Evolutionary conservation across 1,140 invertebrate genomes (phyloP), one percentile per base, ranked within the genome.

Genomic region (Oscheius sp.): DNA sequence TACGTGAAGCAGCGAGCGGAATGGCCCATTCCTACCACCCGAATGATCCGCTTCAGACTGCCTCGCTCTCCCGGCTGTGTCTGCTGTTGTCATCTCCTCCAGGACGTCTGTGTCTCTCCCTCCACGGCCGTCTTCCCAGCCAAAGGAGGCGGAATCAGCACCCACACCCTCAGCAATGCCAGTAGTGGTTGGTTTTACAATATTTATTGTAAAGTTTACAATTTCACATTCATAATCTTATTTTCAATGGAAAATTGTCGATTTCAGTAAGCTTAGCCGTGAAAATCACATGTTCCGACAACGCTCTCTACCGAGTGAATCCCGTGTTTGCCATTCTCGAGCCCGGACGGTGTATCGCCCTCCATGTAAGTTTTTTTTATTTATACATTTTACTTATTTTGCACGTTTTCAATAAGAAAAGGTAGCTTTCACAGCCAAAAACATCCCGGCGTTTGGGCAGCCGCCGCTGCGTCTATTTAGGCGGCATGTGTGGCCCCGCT

Each of bases 231-330:
- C 15, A 15, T 45, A 45, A 45, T 18, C 18, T 0, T 26, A 29
- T 36, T 63, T 34, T 63, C 31, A 0, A 13, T 0, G 61, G 7
- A 10, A 7, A 34, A 63, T 26, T 32, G 0, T 32, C 7, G 7
- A 32, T 32, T 63, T 63, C 36, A 63, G 61, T 42, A 18, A 34
- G 15, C 7, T n/a, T 63, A 63, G 61, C 61, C 31, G 61, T 63
- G 10, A 63, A 63, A 34, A 63, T 63, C 13, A 63, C 61, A 26
- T 63, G 61, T 26, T 63, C 61, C 18, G 61, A 63, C 35, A 63
- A 63, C 61, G 36, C 61, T 18, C 36, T 63, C 32, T 63, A 63
- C 31, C 32, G 61, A 63, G 61, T 63, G 26, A 63, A 34, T 1
- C 61, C 61, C n/a, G 61, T 63, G 10, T 63, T 36, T 26, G 61